Conservation (phyloP, 1,140 invertebrate genomes). For the Heliconius hermathena region DNA sequence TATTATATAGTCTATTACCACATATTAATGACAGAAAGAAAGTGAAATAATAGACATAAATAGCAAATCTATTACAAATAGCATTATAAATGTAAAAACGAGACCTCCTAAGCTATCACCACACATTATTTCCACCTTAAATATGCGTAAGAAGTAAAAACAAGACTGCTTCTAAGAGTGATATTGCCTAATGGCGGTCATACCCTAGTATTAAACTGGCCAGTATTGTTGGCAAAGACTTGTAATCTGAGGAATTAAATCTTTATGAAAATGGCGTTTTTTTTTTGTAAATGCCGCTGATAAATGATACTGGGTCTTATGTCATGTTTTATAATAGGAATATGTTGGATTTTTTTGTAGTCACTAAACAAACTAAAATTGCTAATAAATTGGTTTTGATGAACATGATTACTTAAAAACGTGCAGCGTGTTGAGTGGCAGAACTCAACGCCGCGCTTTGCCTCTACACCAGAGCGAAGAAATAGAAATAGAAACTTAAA, state of each 20-base stretch:
- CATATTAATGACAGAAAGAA: neutral
- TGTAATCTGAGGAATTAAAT: conserved; percentile 1
- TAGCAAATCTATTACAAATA: neutral
- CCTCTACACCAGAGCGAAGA: too few species aligned
- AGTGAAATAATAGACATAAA: neutral
- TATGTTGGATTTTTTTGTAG: too few species aligned
- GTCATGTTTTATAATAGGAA: neutral
- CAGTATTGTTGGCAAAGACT: neutral
- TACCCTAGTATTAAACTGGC: neutral
- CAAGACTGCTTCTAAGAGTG: neutral
- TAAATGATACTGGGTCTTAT: neutral
- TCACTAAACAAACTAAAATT: too few species aligned
- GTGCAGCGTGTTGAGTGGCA: too few species aligned
- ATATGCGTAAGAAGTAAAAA: conserved; percentile 4
- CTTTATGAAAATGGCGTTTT: neutral
- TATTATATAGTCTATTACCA: too few species aligned
- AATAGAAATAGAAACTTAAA: too few species aligned
- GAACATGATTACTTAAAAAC: too few species aligned
- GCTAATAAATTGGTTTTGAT: too few species aligned
- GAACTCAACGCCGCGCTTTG: too few species aligned
- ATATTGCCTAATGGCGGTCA: conserved; percentile 1
- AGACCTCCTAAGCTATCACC: neutral
- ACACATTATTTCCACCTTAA: neutral
- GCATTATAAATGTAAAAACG: neutral
- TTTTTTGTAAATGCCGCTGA: conserved; percentile 3